These are phyloP conservation scores for Drosophila antonietae DNA, from an alignment of 2,888 invertebrate genomes.

Conservation along the genomic window DNA sequence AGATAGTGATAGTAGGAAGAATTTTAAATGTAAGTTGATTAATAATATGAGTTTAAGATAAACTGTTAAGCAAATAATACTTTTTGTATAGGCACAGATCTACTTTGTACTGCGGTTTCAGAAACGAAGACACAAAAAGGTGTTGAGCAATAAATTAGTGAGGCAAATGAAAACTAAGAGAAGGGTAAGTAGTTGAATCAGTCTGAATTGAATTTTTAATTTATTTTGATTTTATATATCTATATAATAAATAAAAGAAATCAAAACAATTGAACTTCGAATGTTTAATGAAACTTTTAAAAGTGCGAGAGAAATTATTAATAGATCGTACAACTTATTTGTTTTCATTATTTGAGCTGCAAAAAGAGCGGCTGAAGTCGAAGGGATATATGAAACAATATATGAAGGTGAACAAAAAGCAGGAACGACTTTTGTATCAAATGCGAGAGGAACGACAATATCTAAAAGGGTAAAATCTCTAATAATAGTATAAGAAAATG, in stretches of 20 bases:
- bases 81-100: not conserved
- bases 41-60: not conserved
- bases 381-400: not conserved
- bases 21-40: not conserved
- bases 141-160: not conserved
- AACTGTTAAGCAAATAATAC: not conserved
- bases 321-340: slow-evolving; percentile 3
- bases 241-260: too few relatives aligned
- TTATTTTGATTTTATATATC: not conserved
- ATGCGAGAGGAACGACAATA: slow-evolving; percentile 5
- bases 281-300: not conserved
- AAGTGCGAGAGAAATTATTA: slow-evolving; percentile 1
- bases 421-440: not conserved
- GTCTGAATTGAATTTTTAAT: too few relatives aligned
- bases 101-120: not conserved
- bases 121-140: not conserved
- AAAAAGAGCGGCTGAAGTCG: slow-evolving; percentile 2
- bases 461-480: not conserved
- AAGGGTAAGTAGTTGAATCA: not conserved
- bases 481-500: not conserved
- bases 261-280: too few relatives aligned
- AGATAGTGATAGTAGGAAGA: not conserved
- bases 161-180: not conserved
- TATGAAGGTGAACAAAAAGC: not conserved
- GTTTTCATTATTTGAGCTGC: not conserved